A percentile compares a stretch with the other conserved stretches of the same genome.
Evolutionary conservation across 2,113 vertebrate genomes (phyloP).

Genomic region (Boleophthalmus pectinirostris): DNA sequence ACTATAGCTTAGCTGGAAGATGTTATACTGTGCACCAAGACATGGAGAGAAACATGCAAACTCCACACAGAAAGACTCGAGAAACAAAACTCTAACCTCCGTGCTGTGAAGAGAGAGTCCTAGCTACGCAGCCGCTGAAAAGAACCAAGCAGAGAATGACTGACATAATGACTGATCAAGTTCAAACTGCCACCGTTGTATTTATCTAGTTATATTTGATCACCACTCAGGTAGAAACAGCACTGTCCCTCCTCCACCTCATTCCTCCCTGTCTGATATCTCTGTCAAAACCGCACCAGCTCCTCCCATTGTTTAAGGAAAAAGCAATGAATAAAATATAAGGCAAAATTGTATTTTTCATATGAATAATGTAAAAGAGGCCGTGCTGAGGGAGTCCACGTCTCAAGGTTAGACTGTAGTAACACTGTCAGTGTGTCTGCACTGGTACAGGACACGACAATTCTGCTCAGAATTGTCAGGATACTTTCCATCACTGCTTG

Average conservation of each 20-base stretch:
- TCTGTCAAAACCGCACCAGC: slow-evolving; percentile 54
- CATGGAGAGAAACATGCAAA: too few species aligned
- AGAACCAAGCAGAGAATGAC: not conserved
- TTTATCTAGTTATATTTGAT: slow-evolving; percentile 65
- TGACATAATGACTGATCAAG: not conserved
- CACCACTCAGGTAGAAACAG: slow-evolving; percentile 64
- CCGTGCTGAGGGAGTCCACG: slow-evolving; percentile 60
- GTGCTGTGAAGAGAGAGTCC: too few species aligned
- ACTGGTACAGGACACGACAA: slow-evolving; percentile 64
- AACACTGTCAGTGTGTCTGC: slow-evolving; percentile 59
- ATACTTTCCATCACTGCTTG: slow-evolving; percentile 40
- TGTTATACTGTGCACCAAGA: too few species aligned
- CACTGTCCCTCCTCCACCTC: slow-evolving; percentile 47
- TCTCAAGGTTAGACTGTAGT: slow-evolving; percentile 69
- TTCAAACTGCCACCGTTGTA: slow-evolving; percentile 42
- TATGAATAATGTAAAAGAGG: slow-evolving; percentile 80
- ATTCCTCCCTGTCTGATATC: slow-evolving; percentile 50
- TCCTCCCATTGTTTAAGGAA: slow-evolving; percentile 69
- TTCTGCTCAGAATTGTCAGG: slow-evolving; percentile 49
- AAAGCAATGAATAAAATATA: slow-evolving; percentile 81
- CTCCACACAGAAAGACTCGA: too few species aligned
- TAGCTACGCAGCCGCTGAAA: too few species aligned
- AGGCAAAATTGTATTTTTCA: slow-evolving; percentile 73
- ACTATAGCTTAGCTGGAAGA: too few species aligned
- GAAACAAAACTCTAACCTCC: too few species aligned